Percentiles rank a stretch among this genome's conserved stretches.
Conservation (phyloP, 2,797 vertebrate genomes). For the Sphenopsis melanotis region DNA sequence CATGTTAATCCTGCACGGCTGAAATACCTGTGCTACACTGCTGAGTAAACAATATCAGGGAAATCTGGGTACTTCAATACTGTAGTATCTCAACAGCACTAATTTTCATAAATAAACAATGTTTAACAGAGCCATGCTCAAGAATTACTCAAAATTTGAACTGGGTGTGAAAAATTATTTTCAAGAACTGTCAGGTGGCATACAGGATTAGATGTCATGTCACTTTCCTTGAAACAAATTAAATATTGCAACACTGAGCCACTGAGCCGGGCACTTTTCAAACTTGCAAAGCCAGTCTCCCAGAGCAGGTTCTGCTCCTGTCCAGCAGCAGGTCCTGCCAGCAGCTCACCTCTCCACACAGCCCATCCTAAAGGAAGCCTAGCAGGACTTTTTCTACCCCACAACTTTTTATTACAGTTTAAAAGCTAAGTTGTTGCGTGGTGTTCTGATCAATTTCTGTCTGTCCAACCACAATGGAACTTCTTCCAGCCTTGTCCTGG, state of each 20-base stretch:
- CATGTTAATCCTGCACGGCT: accelerated
- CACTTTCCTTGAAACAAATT: conserved; percentile 42
- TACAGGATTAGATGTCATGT: background rate
- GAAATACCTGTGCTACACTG: background rate
- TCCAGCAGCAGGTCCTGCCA: background rate
- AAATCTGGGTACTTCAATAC: background rate
- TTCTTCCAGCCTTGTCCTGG: background rate
- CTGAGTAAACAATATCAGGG: background rate
- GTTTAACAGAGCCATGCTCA: background rate
- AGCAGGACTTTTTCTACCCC: background rate
- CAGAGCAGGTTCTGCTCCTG: background rate
- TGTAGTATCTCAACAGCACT: background rate
- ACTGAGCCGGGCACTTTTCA: background rate
- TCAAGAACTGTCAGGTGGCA: background rate
- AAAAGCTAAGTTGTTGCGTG: accelerated
- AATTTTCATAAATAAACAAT: background rate
- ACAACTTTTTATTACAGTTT: accelerated
- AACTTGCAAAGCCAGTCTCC: conserved; percentile 6
- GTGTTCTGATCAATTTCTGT: background rate
- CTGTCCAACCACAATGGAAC: background rate
- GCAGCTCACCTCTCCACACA: background rate
- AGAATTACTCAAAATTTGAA: background rate
- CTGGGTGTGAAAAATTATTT: background rate
- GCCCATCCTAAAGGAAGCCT: background rate
- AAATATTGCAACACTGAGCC: background rate